Percentiles rank a stretch among this genome's conserved stretches.
Evolutionary conservation across 2,797 vertebrate genomes (phyloP).

Genomic region (Anguilla megastoma): DNA sequence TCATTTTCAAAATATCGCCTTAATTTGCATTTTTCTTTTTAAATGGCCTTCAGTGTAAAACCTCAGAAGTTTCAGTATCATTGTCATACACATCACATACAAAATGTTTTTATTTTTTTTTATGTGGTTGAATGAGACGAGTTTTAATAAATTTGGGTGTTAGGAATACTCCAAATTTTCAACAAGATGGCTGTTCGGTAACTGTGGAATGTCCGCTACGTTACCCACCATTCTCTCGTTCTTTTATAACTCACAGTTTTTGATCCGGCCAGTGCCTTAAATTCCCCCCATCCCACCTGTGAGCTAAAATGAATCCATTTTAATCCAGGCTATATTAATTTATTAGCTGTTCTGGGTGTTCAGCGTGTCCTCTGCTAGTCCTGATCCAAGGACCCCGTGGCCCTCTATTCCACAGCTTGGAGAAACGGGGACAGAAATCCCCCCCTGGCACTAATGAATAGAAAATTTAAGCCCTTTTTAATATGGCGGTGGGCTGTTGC

Average conservation of each 20-base stretch:
- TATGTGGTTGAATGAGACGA: not conserved
- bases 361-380: not conserved
- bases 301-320: slow-evolving; percentile 6
- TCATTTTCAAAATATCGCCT: not conserved
- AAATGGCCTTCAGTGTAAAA: not conserved
- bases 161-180: not conserved
- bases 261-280: not conserved
- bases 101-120: not conserved
- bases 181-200: not conserved
- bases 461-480: not conserved
- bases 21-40: not conserved
- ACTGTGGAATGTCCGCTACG: not conserved
- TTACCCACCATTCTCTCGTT: not conserved
- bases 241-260: not conserved
- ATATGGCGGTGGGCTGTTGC: not conserved
- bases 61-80: not conserved
- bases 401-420: not conserved
- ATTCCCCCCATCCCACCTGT: not conserved
- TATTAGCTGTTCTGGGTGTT: not conserved
- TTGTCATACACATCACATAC: not conserved
- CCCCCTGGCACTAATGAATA: not conserved
- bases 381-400: not conserved
- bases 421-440: not conserved
- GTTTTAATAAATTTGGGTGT: not conserved
- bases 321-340: not conserved